Evolutionary conservation across 2,797 vertebrate genomes (phyloP).

Genomic region (Gobio occitaniae): DNA sequence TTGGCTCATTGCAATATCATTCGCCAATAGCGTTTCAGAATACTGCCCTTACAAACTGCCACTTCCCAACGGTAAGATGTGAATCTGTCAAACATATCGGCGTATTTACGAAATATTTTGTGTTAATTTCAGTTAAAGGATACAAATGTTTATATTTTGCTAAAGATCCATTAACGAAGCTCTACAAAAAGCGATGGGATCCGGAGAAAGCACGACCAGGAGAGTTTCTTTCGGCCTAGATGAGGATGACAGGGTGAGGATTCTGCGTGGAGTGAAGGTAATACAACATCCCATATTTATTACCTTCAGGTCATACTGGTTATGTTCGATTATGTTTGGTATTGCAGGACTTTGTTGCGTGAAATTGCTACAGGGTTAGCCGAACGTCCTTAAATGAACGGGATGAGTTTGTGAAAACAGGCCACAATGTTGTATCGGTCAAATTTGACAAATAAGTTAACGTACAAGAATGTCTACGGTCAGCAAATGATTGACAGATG

Average conservation of each 20-base stretch:
- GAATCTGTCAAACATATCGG: constrained; percentile 10
- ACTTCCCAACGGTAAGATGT: background rate
- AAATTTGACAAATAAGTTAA: background rate
- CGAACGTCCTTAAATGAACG: constrained; percentile 46
- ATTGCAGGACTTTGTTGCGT: background rate
- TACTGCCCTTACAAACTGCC: constrained; percentile 4
- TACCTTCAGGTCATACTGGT: background rate
- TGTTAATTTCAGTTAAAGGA: background rate
- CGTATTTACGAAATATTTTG: background rate
- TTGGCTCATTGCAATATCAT: constrained; percentile 29
- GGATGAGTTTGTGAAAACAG: constrained; percentile 24
- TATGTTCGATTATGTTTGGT: background rate
- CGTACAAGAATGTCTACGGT: background rate
- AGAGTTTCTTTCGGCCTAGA: constrained; percentile 90
- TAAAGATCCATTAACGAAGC: constrained; percentile 1
- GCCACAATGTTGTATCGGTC: background rate
- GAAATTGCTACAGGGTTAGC: background rate
- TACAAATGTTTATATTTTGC: background rate
- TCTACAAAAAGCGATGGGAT: constrained; percentile 78
- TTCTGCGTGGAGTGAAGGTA: constrained; percentile 93
- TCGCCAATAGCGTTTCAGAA: constrained; percentile 49
- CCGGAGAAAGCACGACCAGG: constrained; percentile 82
- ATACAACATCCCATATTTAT: background rate
- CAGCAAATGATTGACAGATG: background rate
- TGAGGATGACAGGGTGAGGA: constrained; percentile 87